Conservation (phyloP, 2,888 invertebrate species). For the Melipona bicolor region DNA sequence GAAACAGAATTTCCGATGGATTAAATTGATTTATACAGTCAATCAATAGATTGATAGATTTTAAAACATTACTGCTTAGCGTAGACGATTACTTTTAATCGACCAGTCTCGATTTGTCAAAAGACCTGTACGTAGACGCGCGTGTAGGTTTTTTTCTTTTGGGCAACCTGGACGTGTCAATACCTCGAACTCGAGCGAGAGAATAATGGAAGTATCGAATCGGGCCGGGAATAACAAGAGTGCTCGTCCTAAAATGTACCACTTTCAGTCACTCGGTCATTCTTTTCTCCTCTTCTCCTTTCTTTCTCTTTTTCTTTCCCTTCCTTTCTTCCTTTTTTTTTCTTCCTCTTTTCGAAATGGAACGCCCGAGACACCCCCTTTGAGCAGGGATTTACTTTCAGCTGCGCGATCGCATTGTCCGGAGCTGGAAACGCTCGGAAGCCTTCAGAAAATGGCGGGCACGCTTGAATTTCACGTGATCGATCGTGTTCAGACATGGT, state of each 20-base stretch:
- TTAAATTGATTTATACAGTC: too few relatives aligned
- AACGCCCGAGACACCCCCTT: neutral
- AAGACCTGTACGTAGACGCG: too few relatives aligned
- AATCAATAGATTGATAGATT: too few relatives aligned
- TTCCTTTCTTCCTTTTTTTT: neutral
- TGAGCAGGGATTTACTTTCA: slow-evolving; percentile 33
- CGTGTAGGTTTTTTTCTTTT: too few relatives aligned
- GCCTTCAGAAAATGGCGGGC: slow-evolving; percentile 19
- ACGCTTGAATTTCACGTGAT: slow-evolving; percentile 38
- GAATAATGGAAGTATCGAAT: neutral
- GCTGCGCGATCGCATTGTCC: slow-evolving; percentile 21
- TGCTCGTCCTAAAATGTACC: neutral
- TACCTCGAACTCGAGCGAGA: too few relatives aligned
- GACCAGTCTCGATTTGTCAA: too few relatives aligned
- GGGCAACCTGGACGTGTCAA: too few relatives aligned
- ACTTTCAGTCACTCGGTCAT: neutral
- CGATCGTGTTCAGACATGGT: slow-evolving; percentile 30
- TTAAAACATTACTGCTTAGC: too few relatives aligned
- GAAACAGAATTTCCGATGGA: too few relatives aligned
- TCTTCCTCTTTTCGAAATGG: slow-evolving; percentile 10
- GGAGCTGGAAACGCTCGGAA: slow-evolving; percentile 18
- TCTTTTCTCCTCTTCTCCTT: neutral
- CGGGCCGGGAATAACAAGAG: neutral
- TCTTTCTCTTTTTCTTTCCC: too few relatives aligned
- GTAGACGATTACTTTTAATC: too few relatives aligned